Evolutionary conservation across 2,113 vertebrate species (phyloP).

Genomic region (Pseudorectes ferrugineus): DNA sequence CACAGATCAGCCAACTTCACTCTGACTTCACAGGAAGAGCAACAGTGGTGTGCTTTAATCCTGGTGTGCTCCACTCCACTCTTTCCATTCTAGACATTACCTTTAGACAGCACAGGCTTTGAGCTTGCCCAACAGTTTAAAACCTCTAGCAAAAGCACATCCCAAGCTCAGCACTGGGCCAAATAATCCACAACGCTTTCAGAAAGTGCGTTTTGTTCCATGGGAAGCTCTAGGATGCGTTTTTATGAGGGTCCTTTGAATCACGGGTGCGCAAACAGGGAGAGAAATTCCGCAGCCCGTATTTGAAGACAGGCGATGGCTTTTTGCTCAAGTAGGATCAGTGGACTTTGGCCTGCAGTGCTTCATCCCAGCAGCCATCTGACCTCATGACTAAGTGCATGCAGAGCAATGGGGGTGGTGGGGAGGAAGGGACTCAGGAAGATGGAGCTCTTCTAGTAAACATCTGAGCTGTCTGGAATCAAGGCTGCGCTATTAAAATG

Average conservation of each 20-base stretch:
- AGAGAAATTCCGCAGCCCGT: background rate
- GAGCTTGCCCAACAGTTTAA: background rate
- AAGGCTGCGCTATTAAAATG: constrained; percentile 30
- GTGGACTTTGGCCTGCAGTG: constrained; percentile 30
- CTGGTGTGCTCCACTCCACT: background rate
- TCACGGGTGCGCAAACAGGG: background rate
- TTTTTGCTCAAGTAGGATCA: constrained; percentile 10
- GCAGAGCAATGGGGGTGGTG: background rate
- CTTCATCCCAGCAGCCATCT: background rate
- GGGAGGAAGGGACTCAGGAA: constrained; percentile 28
- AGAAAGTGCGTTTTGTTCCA: background rate
- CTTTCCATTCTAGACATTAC: background rate
- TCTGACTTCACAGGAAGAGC: background rate
- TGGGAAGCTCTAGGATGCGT: rapidly evolving
- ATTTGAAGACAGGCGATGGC: background rate
- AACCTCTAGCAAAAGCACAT: background rate
- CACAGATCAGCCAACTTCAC: background rate
- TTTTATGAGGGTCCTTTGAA: background rate
- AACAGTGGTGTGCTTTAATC: background rate
- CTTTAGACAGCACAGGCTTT: background rate
- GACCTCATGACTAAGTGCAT: constrained; percentile 29
- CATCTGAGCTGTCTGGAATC: constrained; percentile 36
- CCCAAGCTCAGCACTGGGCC: background rate
- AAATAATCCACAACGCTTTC: rapidly evolving
- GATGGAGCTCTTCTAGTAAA: constrained; percentile 53